Evolutionary conservation across 2,113 vertebrate species (phyloP).

Genomic region (Trachemys scripta): DNA sequence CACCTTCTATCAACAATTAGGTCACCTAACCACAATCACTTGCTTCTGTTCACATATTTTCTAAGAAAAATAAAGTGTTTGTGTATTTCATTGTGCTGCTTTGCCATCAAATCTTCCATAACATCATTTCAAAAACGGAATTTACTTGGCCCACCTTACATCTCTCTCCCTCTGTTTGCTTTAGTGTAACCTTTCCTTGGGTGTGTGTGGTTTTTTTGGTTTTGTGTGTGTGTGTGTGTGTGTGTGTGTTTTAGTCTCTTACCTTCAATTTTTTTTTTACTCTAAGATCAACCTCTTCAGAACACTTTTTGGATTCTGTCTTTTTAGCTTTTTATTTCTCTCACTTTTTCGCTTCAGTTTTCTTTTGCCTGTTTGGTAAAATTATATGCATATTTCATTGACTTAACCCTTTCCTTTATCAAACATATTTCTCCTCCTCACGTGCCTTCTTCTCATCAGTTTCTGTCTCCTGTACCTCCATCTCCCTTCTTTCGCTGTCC

Average conservation of each 20-base stretch:
- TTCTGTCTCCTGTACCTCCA: background rate
- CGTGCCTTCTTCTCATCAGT: background rate
- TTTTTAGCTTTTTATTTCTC: background rate
- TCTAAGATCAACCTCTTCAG: background rate
- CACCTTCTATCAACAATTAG: slow-evolving; percentile 43
- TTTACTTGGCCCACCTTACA: background rate
- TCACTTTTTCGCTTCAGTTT: background rate
- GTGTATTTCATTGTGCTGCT: background rate
- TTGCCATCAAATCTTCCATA: background rate
- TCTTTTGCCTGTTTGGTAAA: background rate
- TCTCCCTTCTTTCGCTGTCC: background rate
- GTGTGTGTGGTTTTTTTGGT: background rate
- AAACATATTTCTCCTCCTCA: background rate
- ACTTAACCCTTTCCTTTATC: background rate
- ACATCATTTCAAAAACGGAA: background rate
- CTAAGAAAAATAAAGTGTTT: slow-evolving; percentile 45
- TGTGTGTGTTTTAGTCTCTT: background rate
- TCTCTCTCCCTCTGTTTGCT: background rate
- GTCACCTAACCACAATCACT: slow-evolving; percentile 55
- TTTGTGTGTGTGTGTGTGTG: no score
- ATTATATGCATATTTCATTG: fast-evolving
- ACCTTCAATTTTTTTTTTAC: background rate
- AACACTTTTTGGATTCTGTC: background rate
- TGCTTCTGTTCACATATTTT: slow-evolving; percentile 46
- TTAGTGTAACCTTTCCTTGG: background rate